phyloP scores from a whole-genome alignment of 2,888 invertebrate species.

The Stegana nigrithorax region DNA sequence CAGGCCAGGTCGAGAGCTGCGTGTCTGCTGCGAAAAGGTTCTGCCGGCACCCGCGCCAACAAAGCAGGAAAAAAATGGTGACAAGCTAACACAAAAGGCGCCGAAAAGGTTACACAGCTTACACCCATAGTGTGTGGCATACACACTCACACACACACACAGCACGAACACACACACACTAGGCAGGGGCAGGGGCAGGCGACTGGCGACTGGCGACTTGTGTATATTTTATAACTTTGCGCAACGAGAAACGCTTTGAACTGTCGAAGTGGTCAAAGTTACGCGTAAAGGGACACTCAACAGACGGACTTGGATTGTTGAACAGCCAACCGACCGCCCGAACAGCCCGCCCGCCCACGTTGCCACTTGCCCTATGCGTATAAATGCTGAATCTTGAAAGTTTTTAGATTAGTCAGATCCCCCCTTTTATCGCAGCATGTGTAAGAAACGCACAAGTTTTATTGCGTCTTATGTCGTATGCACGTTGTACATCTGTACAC shows the following conservation, averaged over 20 bases:
- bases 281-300: no score
- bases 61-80: not conserved
- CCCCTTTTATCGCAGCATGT: not conserved
- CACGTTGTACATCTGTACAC: no score
- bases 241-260: constrained; percentile 41
- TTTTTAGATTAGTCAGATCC: constrained; percentile 1
- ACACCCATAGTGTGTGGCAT: not conserved
- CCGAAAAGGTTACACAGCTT: not conserved
- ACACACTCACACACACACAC: not conserved
- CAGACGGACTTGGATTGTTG: no score
- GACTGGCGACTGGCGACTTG: no score
- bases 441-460: not conserved
- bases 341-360: no score
- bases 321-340: no score
- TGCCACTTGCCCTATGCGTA: no score
- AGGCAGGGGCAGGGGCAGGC: constrained; percentile 15
- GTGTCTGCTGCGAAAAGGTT: not conserved
- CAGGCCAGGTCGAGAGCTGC: not conserved
- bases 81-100: not conserved
- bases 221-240: constrained; percentile 57
- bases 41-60: not conserved
- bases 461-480: not conserved
- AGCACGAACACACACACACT: not conserved
- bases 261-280: constrained; percentile 30
- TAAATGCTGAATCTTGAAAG: constrained; percentile 2